These are phyloP conservation scores for Drosophila tani DNA, from an alignment of 1,140 invertebrate species.

Conservation along the genomic window DNA sequence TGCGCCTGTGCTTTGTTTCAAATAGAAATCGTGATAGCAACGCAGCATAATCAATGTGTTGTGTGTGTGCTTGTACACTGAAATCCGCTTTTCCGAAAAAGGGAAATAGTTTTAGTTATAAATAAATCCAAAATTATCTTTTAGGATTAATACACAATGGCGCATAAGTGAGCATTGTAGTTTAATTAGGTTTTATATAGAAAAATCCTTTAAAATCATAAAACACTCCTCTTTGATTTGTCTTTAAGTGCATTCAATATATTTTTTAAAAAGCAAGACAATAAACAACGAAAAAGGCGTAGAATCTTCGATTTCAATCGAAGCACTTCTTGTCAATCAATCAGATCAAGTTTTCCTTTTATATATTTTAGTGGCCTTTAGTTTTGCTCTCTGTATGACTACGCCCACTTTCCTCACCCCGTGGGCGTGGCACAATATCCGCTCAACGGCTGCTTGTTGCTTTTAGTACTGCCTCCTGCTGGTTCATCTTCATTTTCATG, in stretches of 20 bases:
- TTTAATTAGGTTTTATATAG: no score
- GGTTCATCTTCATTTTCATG: conserved; percentile 46
- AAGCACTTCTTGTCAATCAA: not conserved
- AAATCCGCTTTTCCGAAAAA: not conserved
- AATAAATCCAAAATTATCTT: no score
- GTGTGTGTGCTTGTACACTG: conserved; percentile 36
- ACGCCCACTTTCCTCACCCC: not conserved
- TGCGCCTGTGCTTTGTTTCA: conserved; percentile 39
- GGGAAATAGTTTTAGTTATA: no score
- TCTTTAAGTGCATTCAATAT: no score
- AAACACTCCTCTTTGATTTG: no score
- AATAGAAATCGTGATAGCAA: conserved; percentile 68
- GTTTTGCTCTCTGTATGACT: conserved; percentile 15
- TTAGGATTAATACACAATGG: no score
- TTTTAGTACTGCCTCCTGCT: conserved; percentile 38
- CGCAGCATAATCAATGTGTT: conserved; percentile 61
- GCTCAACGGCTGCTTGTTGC: conserved; percentile 39
- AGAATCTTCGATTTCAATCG: no score
- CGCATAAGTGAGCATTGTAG: no score
- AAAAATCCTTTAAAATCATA: no score
- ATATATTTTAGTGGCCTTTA: not conserved
- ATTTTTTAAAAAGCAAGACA: no score
- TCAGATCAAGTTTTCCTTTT: no score
- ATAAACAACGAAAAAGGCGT: not conserved
- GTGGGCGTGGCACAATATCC: conserved; percentile 56